Base-by-base conservation (phyloP, 2,113 vertebrate genomes). In the Prionailurus viverrinus region DNA sequence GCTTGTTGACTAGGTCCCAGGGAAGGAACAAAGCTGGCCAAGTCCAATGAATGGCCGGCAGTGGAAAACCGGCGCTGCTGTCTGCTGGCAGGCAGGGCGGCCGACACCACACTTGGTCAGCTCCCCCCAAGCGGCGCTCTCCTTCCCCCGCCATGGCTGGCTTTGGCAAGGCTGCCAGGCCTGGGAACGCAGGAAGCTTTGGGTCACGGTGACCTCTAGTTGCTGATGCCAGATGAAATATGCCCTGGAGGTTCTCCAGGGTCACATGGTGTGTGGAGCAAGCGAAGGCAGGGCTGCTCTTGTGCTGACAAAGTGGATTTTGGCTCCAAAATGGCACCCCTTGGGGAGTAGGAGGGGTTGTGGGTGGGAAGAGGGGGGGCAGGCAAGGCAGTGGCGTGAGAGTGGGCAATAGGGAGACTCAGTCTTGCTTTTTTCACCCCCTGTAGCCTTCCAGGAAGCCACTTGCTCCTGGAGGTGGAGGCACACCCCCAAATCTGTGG, bases 201-300 rank as follows among this genome's bases (percentile, higher is more conserved):
- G 97, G 98, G 98, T 98, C 98, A 98, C 27, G 2, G 96, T 98
- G 98, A 98, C 98, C 97, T 97, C 95, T 63, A 89, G 68, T 81
- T 96, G 91, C 89, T 94, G 97, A 95, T 96, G 98, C 98, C 98
- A 98, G 97, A 98, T 98, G 97, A 97, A 98, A 98, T 97, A 97
- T 94, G 85, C 91, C 96, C 97, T 98, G 98, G 98, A 98, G 96
- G 18, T 69, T 97, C 97, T 98, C 98, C 98, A 98, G 95, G 96
- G 97, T 98, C 98, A 98, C 97, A 98, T 97, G 98, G 97, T 61
- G 33, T 97, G 94, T 97, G 97, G 96, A 98, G 95, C 78, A 97
- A 98, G 97, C 94, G 89, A 94, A 97, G 92, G 97, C 97, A 95
- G 93, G 95, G 94, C 95, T 94, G 87, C 92, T 98, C 61, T 96